These are phyloP conservation scores for Plemyria rubiginata DNA, from an alignment of 2,888 invertebrate genomes.

Conservation along the genomic window DNA sequence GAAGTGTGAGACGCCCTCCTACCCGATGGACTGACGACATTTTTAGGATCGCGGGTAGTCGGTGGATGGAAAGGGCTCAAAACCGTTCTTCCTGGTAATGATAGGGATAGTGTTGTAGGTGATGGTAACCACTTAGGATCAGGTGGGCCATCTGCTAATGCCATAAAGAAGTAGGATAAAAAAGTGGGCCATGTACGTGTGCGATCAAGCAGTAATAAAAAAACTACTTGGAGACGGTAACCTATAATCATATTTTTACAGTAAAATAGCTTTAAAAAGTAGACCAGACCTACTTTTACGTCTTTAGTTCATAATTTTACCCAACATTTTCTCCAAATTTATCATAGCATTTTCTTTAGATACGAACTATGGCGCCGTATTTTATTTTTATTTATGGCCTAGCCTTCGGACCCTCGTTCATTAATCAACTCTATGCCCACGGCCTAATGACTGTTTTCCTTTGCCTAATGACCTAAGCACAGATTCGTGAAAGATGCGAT, in stretches of 20 bases:
- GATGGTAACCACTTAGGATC: no score
- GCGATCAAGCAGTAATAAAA: no score
- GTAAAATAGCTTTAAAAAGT: not conserved
- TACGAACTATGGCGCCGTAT: constrained; percentile 36
- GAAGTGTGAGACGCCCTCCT: no score
- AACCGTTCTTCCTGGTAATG: no score
- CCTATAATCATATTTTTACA: not conserved
- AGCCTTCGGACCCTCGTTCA: constrained; percentile 31
- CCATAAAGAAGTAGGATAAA: no score
- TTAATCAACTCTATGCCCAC: constrained; percentile 48
- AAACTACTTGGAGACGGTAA: no score
- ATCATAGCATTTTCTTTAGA: constrained; percentile 20
- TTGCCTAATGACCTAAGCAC: constrained; percentile 49
- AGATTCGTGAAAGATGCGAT: constrained; percentile 43
- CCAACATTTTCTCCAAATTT: constrained; percentile 18
- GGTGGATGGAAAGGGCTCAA: no score
- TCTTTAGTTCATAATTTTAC: constrained; percentile 10
- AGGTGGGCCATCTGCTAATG: no score
- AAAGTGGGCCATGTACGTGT: no score
- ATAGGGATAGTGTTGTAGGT: no score
- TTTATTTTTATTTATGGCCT: constrained; percentile 47
- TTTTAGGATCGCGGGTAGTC: no score
- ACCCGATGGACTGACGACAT: no score
- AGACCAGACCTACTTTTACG: not conserved
- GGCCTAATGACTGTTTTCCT: constrained; percentile 48